Percentiles rank a stretch among this genome's conserved stretches.
Evolutionary conservation across 2,113 vertebrate genomes (phyloP).

Genomic region (Paraplagusia blochii): DNA sequence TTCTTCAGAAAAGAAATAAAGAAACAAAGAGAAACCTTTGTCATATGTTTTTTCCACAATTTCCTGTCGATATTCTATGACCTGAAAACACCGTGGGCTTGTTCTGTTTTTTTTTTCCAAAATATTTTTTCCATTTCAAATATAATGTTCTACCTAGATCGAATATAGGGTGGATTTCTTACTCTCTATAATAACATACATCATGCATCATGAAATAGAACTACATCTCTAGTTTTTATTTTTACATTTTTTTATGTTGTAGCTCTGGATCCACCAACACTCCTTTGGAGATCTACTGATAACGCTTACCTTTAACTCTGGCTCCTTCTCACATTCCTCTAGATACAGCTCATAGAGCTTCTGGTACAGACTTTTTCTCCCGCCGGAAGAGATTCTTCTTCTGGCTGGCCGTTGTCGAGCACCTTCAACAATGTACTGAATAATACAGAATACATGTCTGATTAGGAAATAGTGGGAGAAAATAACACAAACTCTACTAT

Average conservation of each 20-base stretch:
- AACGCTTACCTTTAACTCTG: conserved; percentile 93
- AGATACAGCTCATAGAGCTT: conserved; percentile 97
- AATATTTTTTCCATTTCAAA: no score
- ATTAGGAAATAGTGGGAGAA: conserved; percentile 2
- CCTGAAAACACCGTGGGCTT: no score
- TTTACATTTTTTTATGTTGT: no score
- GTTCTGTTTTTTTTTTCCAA: no score
- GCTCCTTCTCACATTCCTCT: conserved; percentile 99
- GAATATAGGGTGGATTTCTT: no score
- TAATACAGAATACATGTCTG: conserved; percentile 29
- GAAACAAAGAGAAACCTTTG: background rate
- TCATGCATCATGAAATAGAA: no score
- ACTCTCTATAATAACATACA: no score
- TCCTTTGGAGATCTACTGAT: conserved; percentile 1
- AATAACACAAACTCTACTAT: background rate
- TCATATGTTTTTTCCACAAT: background rate
- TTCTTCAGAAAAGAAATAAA: conserved; percentile 78
- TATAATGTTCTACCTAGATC: no score
- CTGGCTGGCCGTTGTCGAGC: conserved; percentile 93
- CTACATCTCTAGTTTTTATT: no score
- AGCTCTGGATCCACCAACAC: no score
- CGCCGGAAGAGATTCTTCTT: conserved; percentile 87
- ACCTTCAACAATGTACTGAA: conserved; percentile 97
- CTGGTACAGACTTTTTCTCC: conserved; percentile 96
- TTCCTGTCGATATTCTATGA: no score